Evolutionary conservation across 2,797 vertebrate species (phyloP).

Genomic region (Melanotaenia parkinsoni): DNA sequence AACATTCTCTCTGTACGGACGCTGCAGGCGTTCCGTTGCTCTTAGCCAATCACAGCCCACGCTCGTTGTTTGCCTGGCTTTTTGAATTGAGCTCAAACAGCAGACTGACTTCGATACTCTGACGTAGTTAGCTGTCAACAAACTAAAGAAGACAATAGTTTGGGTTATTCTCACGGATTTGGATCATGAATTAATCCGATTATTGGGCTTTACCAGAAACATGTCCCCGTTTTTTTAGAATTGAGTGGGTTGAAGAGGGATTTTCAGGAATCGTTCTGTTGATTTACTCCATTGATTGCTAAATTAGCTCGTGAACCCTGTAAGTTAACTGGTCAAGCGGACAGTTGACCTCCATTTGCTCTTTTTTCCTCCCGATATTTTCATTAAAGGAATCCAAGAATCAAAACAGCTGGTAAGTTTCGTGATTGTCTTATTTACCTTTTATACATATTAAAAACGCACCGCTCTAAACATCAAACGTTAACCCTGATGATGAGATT

Average conservation of each 20-base stretch:
- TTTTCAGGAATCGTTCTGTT: slow-evolving; percentile 11
- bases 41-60: slow-evolving; percentile 75
- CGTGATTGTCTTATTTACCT: not conserved
- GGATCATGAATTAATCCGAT: too few relatives aligned
- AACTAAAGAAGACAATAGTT: slow-evolving; percentile 16
- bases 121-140: slow-evolving; percentile 51
- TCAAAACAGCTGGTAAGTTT: slow-evolving; percentile 54
- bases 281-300: slow-evolving; percentile 47
- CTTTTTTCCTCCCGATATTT: too few relatives aligned
- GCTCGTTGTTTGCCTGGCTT: slow-evolving; percentile 63
- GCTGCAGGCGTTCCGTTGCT: not conserved
- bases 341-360: slow-evolving; percentile 19
- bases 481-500: not conserved
- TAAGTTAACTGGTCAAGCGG: slow-evolving; percentile 37
- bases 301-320: slow-evolving; percentile 33
- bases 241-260: slow-evolving; percentile 16
- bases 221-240: slow-evolving; percentile 12
- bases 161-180: not conserved
- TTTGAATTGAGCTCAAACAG: slow-evolving; percentile 80
- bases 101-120: slow-evolving; percentile 20
- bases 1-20: slow-evolving; percentile 23
- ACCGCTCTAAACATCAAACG: not conserved
- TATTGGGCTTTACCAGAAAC: not conserved
- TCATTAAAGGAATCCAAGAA: not conserved
- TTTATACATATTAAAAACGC: not conserved